These are phyloP conservation scores for Trachymyrmex cornetzi DNA, from an alignment of 1,140 invertebrate species.

Conservation along the genomic window DNA sequence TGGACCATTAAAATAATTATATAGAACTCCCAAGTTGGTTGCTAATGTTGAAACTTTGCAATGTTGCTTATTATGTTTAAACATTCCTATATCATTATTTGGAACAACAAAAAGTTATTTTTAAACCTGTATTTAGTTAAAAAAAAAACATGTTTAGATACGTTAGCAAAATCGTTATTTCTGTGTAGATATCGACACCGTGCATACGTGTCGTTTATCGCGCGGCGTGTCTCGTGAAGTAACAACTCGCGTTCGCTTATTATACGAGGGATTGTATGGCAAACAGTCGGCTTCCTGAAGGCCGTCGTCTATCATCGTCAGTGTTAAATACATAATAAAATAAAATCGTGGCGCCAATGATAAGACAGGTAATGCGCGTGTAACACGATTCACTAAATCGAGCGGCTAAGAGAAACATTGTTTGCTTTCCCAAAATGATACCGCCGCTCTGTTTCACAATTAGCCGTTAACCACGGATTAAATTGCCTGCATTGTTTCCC, in stretches of 20 bases:
- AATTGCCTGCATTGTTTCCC: neutral
- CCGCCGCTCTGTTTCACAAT: constrained; percentile 26
- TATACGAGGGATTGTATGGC: constrained; percentile 32
- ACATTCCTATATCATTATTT: too few species aligned
- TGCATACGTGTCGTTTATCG: constrained; percentile 28
- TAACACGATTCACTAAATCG: constrained; percentile 32
- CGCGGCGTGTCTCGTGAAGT: constrained; percentile 5
- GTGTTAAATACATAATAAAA: constrained; percentile 73
- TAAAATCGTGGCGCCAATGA: constrained; percentile 78
- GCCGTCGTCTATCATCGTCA: constrained; percentile 50
- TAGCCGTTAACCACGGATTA: constrained; percentile 23
- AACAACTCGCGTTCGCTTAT: neutral
- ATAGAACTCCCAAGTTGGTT: too few species aligned
- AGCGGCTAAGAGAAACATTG: constrained; percentile 33
- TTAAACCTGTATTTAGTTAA: too few species aligned
- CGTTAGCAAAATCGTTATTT: too few species aligned
- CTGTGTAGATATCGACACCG: neutral
- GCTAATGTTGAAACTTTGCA: too few species aligned
- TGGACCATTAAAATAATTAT: too few species aligned
- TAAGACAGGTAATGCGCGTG: constrained; percentile 65
- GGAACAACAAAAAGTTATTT: too few species aligned
- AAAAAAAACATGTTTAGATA: too few species aligned
- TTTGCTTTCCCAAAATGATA: constrained; percentile 13
- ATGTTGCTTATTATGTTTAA: too few species aligned
- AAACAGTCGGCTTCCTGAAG: constrained; percentile 69